Base-by-base conservation (phyloP, 2,888 invertebrate genomes). In the Gerosis bhagava region DNA sequence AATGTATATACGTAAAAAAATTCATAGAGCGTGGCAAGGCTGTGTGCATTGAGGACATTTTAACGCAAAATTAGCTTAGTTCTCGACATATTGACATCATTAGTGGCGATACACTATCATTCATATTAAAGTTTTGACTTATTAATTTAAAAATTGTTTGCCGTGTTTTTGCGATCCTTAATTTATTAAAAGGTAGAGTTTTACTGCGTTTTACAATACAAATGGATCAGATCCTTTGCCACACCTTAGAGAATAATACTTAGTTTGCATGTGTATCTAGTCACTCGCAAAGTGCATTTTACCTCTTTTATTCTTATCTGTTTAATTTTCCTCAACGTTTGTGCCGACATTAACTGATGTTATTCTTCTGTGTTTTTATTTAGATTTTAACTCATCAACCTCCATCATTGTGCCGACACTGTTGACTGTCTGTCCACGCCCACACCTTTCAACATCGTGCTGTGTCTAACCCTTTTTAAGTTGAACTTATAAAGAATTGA, bases 21-120 rank as follows among this genome's bases (percentile, higher is more conserved):
- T 77, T 87, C 79, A 84, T 89, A 89, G 89, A 89, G 92, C 92
- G 92, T 92, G 92, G 92, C 92, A 91, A 92, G 92, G 92, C 92
- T 92, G 92, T 92, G 92, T 91, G 91, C 91, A 91, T 89, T 89
- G 88, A 89, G 89, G 89, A 89, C 89, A 88, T 88, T 84, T 78
- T 79, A 83, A 87, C 76, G 87, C 86, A 83, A 82, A 77, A 73
- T 76, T 87, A 87, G 86, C 68, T 81, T 86, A 86, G 88, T 73
- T 81, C 66, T 82, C 71, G 72, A 82, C 77, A 75, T 80, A 72
- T 77, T 74, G 63, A 81, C 73, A 81, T 83, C 87, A 87, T 83
- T 74, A 78, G 50, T 29, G 39, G 39, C 39, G 53, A 50, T 68
- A 84, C 87, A 84, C 82, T 62, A 77, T 80, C 88, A 87, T 86